phyloP scores from a whole-genome alignment of 2,888 invertebrate genomes.

The Ectemnius cavifrons region DNA sequence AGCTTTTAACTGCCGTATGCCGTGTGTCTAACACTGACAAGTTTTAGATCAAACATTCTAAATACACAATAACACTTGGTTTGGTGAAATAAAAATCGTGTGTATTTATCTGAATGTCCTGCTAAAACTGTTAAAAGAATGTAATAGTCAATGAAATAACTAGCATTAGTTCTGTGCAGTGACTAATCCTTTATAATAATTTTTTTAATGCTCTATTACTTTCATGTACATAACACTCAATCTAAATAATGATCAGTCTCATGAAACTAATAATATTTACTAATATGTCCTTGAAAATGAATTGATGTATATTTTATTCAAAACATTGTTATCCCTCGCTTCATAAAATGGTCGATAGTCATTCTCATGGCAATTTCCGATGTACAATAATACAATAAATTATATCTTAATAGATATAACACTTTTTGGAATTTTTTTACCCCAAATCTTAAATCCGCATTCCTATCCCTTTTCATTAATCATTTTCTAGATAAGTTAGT shows the following conservation, averaged over 20 bases:
- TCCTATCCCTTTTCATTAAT: slow-evolving; percentile 37
- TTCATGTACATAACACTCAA: neutral
- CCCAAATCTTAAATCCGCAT: neutral
- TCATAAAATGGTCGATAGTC: no score
- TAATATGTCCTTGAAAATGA: neutral
- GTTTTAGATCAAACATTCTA: slow-evolving; percentile 6
- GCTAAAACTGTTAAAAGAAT: neutral
- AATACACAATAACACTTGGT: slow-evolving; percentile 2
- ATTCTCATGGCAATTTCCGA: no score
- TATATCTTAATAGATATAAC: no score
- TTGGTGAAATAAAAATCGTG: slow-evolving; percentile 14
- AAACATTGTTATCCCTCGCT: neutral
- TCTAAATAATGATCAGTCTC: no score
- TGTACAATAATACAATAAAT: no score
- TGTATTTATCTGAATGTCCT: neutral
- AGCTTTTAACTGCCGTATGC: slow-evolving; percentile 76
- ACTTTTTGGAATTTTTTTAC: neutral
- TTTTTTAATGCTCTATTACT: neutral
- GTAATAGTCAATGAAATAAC: slow-evolving; percentile 1
- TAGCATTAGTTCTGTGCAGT: neutral
- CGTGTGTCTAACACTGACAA: slow-evolving; percentile 62
- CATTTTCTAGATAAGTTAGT: slow-evolving; percentile 61
- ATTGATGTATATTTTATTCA: slow-evolving; percentile 4
- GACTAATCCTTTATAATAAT: slow-evolving; percentile 1
- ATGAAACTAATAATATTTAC: no score